These are phyloP conservation scores for Drosophila melanogaster DNA, from an alignment of 1,140 invertebrate genomes.

Conservation along the genomic window Release_6_plus_ISO1_MT NC_004354.4:17573001-17573500, in stretches of 20 bases:
- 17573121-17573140: conserved; percentile 77
- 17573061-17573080: not conserved
- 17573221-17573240: conserved; percentile 63
- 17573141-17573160: conserved; percentile 81
- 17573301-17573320: conserved; percentile 49
- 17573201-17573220: conserved; percentile 86
- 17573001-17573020: not conserved
- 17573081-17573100: conserved; percentile 14
- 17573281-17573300: conserved; percentile 68
- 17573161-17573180: conserved; percentile 84
- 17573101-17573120: conserved; percentile 56
- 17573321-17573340: conserved; percentile 42
- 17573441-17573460: conserved; percentile 87
- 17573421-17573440: conserved; percentile 87
- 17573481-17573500: not conserved
- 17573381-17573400: conserved; percentile 67
- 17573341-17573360: conserved; percentile 60
- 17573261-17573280: conserved; percentile 57
- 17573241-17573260: conserved; percentile 11
- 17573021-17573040: not conserved
- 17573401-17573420: conserved; percentile 86
- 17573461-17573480: conserved; percentile 86
- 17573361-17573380: conserved; percentile 33
- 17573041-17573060: not conserved
- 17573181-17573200: conserved; percentile 85